Conservation (phyloP, 2,888 invertebrate species). For the Notodonta ziczac region DNA sequence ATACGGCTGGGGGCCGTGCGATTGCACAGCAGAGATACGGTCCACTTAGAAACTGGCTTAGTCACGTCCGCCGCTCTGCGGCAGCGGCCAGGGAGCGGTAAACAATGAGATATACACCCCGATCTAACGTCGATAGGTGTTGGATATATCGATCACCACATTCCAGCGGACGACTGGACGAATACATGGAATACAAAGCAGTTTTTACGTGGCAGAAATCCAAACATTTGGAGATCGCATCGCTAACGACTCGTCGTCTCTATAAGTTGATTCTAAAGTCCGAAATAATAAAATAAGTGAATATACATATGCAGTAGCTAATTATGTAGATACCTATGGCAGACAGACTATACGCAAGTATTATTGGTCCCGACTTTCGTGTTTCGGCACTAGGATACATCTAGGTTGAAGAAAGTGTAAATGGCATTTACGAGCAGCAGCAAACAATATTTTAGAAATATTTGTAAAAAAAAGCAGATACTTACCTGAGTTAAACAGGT, state of each 20-base stretch:
- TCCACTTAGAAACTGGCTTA: constrained; percentile 55
- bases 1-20: constrained; percentile 50
- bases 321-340: too few species aligned
- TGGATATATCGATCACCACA: constrained; percentile 2
- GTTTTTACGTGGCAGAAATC: constrained; percentile 2
- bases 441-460: too few species aligned
- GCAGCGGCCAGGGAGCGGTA: constrained; percentile 35
- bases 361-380: too few species aligned
- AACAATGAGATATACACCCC: constrained; percentile 44
- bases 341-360: too few species aligned
- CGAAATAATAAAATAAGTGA: too few species aligned
- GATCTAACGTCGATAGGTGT: constrained; percentile 36
- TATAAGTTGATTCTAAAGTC: too few species aligned
- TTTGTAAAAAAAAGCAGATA: too few species aligned
- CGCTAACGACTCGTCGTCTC: background rate
- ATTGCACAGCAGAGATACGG: constrained; percentile 54
- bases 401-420: too few species aligned
- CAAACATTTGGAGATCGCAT: background rate
- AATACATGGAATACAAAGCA: background rate
- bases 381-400: too few species aligned
- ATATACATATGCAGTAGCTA: too few species aligned
- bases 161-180: background rate
- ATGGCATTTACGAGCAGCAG: too few species aligned
- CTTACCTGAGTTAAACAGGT: too few species aligned
- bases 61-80: constrained; percentile 57